These are phyloP conservation scores for Linurgus olivaceus DNA, from an alignment of 2,797 vertebrate genomes.

Conservation along the genomic window DNA sequence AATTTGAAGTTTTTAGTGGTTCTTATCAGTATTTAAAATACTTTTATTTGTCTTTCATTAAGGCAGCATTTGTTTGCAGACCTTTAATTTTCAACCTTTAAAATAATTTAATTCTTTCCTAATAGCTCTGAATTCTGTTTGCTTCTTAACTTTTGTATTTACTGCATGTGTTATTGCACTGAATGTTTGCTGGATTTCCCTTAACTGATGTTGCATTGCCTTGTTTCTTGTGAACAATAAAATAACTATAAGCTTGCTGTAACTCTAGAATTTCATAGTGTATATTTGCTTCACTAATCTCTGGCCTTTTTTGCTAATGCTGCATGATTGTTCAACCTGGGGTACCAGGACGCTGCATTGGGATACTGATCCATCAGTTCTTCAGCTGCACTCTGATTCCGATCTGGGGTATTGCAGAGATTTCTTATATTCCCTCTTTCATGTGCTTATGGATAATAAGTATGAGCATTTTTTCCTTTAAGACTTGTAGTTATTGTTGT, in stretches of 20 bases:
- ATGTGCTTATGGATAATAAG: conserved; percentile 11
- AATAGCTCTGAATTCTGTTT: conserved; percentile 55
- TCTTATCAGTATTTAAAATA: background rate
- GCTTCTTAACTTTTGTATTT: conserved; percentile 65
- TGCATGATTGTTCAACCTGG: conserved; percentile 91
- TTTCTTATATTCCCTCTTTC: conserved; percentile 86
- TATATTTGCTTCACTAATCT: conserved; percentile 82
- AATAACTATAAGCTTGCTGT: conserved; percentile 59
- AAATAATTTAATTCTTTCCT: conserved; percentile 46
- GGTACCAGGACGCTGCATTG: conserved; percentile 97
- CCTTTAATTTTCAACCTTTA: conserved; percentile 27
- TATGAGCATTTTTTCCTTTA: background rate
- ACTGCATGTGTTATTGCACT: conserved; percentile 57
- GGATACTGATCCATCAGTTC: conserved; percentile 99
- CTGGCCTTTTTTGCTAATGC: conserved; percentile 89
- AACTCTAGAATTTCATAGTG: conserved; percentile 70
- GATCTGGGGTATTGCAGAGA: conserved; percentile 97
- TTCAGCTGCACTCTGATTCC: conserved; percentile 99
- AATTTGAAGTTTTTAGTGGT: conserved; percentile 2
- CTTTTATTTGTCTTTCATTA: conserved; percentile 30
- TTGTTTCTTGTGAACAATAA: conserved; percentile 57
- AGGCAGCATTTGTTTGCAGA: background rate
- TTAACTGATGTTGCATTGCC: conserved; percentile 62
- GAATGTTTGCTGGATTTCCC: conserved; percentile 42
- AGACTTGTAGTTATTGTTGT: background rate